These are phyloP conservation scores for Protonemura montana DNA, from an alignment of 2,888 invertebrate genomes.

Conservation along the genomic window DNA sequence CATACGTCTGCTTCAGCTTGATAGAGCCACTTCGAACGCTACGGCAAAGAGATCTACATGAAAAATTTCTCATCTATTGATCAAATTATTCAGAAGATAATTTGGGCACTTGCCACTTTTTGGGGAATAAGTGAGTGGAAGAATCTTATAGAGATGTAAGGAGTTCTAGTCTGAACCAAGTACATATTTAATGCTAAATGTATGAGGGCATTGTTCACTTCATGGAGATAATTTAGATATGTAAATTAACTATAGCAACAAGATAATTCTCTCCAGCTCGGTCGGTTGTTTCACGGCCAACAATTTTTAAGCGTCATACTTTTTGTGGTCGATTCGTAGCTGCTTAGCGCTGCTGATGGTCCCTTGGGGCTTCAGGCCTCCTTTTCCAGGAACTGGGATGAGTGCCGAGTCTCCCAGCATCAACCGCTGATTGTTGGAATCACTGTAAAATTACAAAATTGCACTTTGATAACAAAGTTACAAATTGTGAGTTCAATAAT, in stretches of 20 bases:
- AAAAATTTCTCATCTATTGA: constrained; percentile 53
- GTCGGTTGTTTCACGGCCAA: too few relatives aligned
- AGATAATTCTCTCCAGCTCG: too few relatives aligned
- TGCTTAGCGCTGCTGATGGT: constrained; percentile 90
- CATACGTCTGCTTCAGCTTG: constrained; percentile 95
- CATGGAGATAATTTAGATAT: too few relatives aligned
- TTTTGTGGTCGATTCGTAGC: constrained; percentile 86
- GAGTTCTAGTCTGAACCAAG: too few relatives aligned
- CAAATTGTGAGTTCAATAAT: too few relatives aligned
- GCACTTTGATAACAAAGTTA: background rate
- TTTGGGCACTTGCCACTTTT: background rate
- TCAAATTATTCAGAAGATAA: background rate
- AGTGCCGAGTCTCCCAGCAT: constrained; percentile 93
- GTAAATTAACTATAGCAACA: too few relatives aligned
- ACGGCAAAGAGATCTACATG: constrained; percentile 87
- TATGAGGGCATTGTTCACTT: too few relatives aligned
- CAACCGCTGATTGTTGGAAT: constrained; percentile 92
- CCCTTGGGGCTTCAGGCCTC: constrained; percentile 85
- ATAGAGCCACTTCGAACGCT: constrained; percentile 92
- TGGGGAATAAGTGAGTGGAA: background rate
- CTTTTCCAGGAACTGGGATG: constrained; percentile 82
- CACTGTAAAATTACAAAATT: constrained; percentile 63
- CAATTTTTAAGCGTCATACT: constrained; percentile 64
- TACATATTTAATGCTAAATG: too few relatives aligned
- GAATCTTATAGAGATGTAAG: background rate